Conservation (phyloP, 2,888 invertebrate genomes). For the Electrophaes corylata region DNA sequence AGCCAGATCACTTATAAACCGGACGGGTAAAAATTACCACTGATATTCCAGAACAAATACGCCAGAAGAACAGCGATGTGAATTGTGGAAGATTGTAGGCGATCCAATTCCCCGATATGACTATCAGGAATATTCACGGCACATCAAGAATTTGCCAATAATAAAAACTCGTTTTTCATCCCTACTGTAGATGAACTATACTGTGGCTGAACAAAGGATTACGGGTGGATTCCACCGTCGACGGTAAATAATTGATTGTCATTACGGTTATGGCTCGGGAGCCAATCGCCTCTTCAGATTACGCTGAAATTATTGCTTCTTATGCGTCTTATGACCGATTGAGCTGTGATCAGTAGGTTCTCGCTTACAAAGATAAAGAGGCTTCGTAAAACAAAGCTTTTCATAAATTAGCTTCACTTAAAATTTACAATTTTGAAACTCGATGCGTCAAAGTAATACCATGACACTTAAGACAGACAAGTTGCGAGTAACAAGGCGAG, state of each 20-base stretch:
- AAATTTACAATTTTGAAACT: neutral
- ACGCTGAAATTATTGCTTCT: slow-evolving; percentile 36
- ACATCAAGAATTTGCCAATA: neutral
- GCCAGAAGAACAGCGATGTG: no score
- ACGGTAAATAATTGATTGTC: slow-evolving; percentile 66
- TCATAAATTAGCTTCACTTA: neutral
- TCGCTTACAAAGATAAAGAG: slow-evolving; percentile 2
- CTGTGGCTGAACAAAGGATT: slow-evolving; percentile 46
- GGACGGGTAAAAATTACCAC: no score
- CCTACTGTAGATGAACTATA: slow-evolving; percentile 9
- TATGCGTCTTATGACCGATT: slow-evolving; percentile 35
- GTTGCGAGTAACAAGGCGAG: no score
- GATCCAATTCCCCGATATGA: no score
- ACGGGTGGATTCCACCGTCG: slow-evolving; percentile 55
- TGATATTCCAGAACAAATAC: no score
- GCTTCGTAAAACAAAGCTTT: neutral
- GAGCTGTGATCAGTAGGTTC: slow-evolving; percentile 16
- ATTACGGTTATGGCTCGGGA: slow-evolving; percentile 58
- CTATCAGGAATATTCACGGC: no score
- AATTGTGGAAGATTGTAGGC: no score
- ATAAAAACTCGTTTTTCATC: neutral
- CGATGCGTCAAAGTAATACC: no score
- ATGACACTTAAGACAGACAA: no score
- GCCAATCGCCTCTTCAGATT: slow-evolving; percentile 53
- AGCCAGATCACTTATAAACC: no score